Evolutionary conservation across 1,140 invertebrate species (phyloP).

Genomic region (Hesperophylax magnus): DNA sequence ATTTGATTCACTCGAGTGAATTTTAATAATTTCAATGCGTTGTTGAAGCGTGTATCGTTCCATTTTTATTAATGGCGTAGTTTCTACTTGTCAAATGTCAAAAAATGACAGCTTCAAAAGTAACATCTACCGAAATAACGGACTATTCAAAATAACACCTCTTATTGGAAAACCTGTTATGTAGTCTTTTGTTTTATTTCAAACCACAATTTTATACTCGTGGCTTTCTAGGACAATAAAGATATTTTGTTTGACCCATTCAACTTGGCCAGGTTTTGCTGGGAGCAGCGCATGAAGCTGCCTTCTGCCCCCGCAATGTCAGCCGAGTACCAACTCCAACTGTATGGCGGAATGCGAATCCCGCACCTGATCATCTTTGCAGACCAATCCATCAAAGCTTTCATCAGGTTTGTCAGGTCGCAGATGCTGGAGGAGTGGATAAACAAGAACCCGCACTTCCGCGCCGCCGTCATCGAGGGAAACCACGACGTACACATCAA

Average conservation of each 20-base stretch:
- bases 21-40: no score
- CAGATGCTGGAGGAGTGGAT: constrained; percentile 28
- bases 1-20: no score
- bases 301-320: constrained; percentile 18
- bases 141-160: no score
- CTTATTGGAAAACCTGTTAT: no score
- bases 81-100: no score
- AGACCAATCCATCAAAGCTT: constrained; percentile 13
- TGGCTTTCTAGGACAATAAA: no score
- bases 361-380: constrained; percentile 47
- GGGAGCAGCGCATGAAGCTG: constrained; percentile 52
- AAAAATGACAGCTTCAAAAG: no score
- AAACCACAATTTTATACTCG: no score
- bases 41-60: no score
- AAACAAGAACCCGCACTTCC: constrained; percentile 48
- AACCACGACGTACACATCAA: constrained; percentile 56
- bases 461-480: constrained; percentile 48
- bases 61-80: no score
- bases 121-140: no score
- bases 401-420: neutral
- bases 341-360: constrained; percentile 41
- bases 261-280: constrained; percentile 43
- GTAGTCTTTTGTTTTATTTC: no score
- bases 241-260: neutral
- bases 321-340: constrained; percentile 30